Percentiles rank a stretch among this genome's conserved stretches.
Evolutionary conservation across 2,888 invertebrate genomes (phyloP).

Genomic region (Archaeoteleia sp.): DNA sequence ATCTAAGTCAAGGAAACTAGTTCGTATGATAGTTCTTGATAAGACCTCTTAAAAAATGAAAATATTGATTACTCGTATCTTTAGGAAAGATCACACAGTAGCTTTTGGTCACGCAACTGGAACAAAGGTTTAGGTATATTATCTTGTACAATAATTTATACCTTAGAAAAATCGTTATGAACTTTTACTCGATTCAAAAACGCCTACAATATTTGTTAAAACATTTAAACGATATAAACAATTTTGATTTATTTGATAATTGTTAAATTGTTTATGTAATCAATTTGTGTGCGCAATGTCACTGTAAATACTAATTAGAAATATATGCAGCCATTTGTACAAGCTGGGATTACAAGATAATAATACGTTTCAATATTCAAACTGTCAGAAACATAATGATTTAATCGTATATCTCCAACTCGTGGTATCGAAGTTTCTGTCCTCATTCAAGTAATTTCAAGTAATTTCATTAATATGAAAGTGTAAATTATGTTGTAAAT

Average conservation of each 20-base stretch:
- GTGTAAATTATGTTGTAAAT: too few species aligned
- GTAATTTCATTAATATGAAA: too few species aligned
- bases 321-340: too few species aligned
- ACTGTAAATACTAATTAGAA: too few species aligned
- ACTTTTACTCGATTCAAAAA: slow-evolving; percentile 36
- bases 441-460: too few species aligned
- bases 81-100: slow-evolving; percentile 50
- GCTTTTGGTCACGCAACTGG: slow-evolving; percentile 52
- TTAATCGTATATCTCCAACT: too few species aligned
- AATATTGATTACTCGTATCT: slow-evolving; percentile 53
- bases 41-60: slow-evolving; percentile 52
- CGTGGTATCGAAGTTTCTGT: too few species aligned
- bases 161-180: slow-evolving; percentile 55
- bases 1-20: slow-evolving; percentile 47
- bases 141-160: slow-evolving; percentile 50
- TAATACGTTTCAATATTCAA: too few species aligned
- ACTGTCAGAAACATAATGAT: too few species aligned
- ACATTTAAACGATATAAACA: slow-evolving; percentile 13
- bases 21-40: slow-evolving; percentile 46
- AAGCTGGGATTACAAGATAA: too few species aligned
- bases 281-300: too few species aligned
- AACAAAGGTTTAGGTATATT: slow-evolving; percentile 46
- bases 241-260: neutral
- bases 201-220: slow-evolving; percentile 23
- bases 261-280: slow-evolving; percentile 12